Percentiles rank a stretch among this genome's conserved stretches.
phyloP scores from a whole-genome alignment of 2,888 invertebrate species.

The Pharmacophagus antenor region DNA sequence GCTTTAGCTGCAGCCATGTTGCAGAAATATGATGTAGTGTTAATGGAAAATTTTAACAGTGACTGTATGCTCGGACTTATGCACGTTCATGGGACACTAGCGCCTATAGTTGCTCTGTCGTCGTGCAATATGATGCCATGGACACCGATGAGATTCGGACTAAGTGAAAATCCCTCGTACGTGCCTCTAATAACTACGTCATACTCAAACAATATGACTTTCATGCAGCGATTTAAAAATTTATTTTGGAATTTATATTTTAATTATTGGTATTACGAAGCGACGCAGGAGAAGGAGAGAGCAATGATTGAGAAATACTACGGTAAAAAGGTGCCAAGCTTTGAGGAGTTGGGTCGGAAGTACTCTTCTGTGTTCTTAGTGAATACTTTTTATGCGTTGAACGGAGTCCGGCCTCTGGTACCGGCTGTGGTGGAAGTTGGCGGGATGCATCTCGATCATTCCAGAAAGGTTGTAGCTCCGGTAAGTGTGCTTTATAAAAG shows the following conservation, averaged over 20 bases:
- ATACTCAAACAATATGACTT: conserved; percentile 57
- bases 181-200: conserved; percentile 67
- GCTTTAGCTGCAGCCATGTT: conserved; percentile 38
- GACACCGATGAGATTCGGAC: conserved; percentile 48
- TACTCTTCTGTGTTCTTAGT: conserved; percentile 73
- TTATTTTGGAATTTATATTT: conserved; percentile 33
- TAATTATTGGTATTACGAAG: conserved; percentile 41
- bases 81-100: conserved; percentile 56
- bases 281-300: conserved; percentile 58
- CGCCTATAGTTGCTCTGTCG: conserved; percentile 72
- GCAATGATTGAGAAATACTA: conserved; percentile 67
- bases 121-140: conserved; percentile 75
- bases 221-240: conserved; percentile 53
- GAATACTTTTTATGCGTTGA: conserved; percentile 82
- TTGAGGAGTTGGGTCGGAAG: conserved; percentile 75
- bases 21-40: conserved; percentile 72
- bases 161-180: conserved; percentile 57
- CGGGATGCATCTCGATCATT: conserved; percentile 79
- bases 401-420: conserved; percentile 78
- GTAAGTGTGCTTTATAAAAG: no score
- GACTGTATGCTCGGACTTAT: conserved; percentile 79
- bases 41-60: conserved; percentile 76
- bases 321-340: conserved; percentile 69
- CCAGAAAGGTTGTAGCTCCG: conserved; percentile 64
- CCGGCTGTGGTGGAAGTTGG: conserved; percentile 83